Conservation (phyloP, 2,797 vertebrate species). For the Pachyuromys duprasi region DNA sequence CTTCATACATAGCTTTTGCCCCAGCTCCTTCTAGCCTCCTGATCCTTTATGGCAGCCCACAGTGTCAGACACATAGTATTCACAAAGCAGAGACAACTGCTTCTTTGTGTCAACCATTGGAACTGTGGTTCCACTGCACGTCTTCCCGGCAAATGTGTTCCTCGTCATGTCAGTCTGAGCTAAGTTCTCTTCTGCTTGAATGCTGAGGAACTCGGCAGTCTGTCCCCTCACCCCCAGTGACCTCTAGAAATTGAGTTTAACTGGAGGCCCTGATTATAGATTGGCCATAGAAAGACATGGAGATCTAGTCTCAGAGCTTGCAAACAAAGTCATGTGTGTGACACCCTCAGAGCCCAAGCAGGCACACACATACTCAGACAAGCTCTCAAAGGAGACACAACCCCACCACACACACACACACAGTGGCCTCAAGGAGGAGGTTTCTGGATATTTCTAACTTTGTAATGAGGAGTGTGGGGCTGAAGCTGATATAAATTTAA, state of each 20-base stretch:
- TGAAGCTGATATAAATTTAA: background rate
- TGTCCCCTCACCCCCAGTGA: background rate
- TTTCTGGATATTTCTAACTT: constrained; percentile 15
- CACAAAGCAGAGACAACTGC: background rate
- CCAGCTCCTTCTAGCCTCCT: background rate
- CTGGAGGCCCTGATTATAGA: background rate
- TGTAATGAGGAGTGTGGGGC: background rate
- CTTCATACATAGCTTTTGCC: background rate
- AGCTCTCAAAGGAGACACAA: background rate
- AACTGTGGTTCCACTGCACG: background rate
- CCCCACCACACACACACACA: background rate
- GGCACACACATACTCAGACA: background rate
- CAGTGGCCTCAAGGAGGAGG: constrained; percentile 1
- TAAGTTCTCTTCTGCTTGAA: background rate
- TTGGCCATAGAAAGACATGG: background rate
- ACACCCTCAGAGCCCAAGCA: background rate
- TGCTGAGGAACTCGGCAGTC: background rate
- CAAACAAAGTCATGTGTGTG: background rate
- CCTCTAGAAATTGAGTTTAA: background rate
- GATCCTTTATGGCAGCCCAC: background rate
- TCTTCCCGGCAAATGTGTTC: background rate
- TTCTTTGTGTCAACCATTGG: constrained; percentile 20
- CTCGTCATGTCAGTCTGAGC: background rate
- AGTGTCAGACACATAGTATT: background rate
- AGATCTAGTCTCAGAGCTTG: background rate